Evolutionary conservation across 2,888 invertebrate species (phyloP), one percentile per base, ranked within the genome.

Genomic region (Macaria notata): DNA sequence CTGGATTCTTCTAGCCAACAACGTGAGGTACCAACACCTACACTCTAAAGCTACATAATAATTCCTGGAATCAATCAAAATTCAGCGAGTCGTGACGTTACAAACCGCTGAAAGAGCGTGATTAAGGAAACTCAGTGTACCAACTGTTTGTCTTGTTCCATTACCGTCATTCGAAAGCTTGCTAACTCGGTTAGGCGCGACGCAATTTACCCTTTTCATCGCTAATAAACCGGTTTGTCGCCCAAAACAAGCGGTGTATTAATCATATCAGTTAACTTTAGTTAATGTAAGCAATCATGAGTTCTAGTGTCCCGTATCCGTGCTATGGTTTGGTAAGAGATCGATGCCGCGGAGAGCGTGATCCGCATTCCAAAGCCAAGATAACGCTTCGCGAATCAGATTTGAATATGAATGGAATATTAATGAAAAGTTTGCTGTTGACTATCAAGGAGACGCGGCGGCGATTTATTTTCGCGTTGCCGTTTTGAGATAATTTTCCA

Each of bases 331-430:
- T 72, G 76, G 70, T 82, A 80, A 80, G 79, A 79, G 79, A 69
- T 57, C 64, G 53, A 60, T 58, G 72, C 63, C 56, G 46, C 43
- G 38, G 38, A 62, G 78, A 70, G 79, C 89, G 89, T 90, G 89
- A 83, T 78, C 70, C 58, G 88, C 84, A 85, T 89, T 66, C 74
- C 55, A 54, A 75, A 67, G 62, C 60, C 64, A 64, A 70, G 83
- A 85, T 87, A 88, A 83, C 83, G 80, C 79, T 79, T 76, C 80
- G 78, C 83, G 82, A 83, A 82, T 82, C 79, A 78, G 78, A 88
- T 88, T 88, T 88, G 86, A 88, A 89, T 88, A 88, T 86, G 88
- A 84, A 86, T 83, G 72, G 85, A 86, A 89, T 87, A 84, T 84
- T 88, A 87, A 88, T 87, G 85, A 83, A 84, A 86, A 83, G 84